Conservation (phyloP, 1,140 invertebrate genomes). For the Aphelinus atriplicis region DNA sequence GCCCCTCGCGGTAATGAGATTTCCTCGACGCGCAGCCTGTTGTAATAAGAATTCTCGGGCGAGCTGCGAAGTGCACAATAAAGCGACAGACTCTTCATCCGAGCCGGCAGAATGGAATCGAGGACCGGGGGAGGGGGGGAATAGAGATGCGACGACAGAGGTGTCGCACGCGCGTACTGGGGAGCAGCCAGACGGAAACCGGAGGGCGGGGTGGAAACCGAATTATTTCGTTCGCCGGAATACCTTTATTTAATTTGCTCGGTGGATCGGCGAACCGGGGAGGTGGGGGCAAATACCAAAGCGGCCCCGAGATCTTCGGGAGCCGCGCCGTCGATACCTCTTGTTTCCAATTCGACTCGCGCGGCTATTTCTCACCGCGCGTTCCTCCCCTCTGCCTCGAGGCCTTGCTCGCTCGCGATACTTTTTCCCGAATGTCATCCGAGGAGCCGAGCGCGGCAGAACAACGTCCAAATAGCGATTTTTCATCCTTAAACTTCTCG, state of each 20-base stretch:
- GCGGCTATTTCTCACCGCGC: too few species aligned
- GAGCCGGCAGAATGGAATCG: not conserved
- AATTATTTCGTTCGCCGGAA: conserved; percentile 36
- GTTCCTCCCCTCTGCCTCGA: too few species aligned
- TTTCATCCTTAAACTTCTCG: too few species aligned
- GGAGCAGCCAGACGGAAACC: too few species aligned
- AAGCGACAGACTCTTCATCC: conserved; percentile 1
- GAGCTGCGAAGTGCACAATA: conserved; percentile 31
- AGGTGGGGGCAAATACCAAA: too few species aligned
- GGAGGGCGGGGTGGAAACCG: not conserved
- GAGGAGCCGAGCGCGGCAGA: too few species aligned
- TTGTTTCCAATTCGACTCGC: too few species aligned
- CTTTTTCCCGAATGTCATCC: too few species aligned
- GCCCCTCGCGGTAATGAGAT: conserved; percentile 34
- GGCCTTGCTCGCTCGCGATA: too few species aligned
- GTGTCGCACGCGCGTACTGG: not conserved
- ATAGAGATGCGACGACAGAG: not conserved
- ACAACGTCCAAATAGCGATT: too few species aligned
- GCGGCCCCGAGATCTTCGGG: too few species aligned
- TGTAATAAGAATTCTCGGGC: conserved; percentile 41
- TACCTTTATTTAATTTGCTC: conserved; percentile 35
- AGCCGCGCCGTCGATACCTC: too few species aligned
- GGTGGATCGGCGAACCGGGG: not conserved
- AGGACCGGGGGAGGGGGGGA: not conserved
- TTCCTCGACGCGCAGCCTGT: conserved; percentile 19